These are phyloP conservation scores for Chionomys nivalis DNA, from an alignment of 2,113 vertebrate species.

Conservation along the genomic window DNA sequence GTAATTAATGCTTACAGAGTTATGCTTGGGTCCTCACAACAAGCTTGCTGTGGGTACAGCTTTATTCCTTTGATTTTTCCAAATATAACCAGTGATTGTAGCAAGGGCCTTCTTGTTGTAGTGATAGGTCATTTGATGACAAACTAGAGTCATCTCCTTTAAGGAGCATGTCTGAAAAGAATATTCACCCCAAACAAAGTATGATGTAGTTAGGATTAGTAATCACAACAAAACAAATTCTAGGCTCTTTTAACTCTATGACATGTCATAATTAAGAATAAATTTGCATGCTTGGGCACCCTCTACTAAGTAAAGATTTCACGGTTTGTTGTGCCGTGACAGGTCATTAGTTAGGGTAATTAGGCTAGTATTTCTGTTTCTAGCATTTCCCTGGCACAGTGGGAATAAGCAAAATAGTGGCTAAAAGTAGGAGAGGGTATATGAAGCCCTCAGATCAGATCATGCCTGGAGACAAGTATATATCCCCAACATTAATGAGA, in stretches of 20 bases:
- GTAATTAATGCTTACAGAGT: not conserved
- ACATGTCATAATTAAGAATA: conserved; percentile 75
- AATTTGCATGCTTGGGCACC: conserved; percentile 68
- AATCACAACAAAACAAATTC: conserved; percentile 40
- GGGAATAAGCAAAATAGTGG: not conserved
- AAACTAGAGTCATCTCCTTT: not conserved
- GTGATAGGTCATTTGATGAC: not conserved
- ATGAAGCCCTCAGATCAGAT: not conserved
- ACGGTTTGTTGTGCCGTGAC: conserved; percentile 60
- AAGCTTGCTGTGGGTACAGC: not conserved
- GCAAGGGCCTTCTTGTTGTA: not conserved
- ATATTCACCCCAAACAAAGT: conserved; percentile 15
- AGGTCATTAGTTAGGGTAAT: conserved; percentile 73
- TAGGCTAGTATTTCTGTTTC: conserved; percentile 62
- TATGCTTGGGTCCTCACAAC: not conserved
- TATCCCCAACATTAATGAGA: conserved; percentile 42
- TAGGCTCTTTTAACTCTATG: conserved; percentile 60
- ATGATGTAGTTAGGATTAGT: not conserved
- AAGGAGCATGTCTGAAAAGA: not conserved
- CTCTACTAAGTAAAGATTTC: conserved; percentile 70
- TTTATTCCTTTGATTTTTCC: not conserved
- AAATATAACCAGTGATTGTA: not conserved
- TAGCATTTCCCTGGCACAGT: conserved; percentile 57
- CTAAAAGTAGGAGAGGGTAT: not conserved
- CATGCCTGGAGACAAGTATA: not conserved